Evolutionary conservation across 2,888 invertebrate genomes (phyloP).

Genomic region (Calameuta idolon): DNA sequence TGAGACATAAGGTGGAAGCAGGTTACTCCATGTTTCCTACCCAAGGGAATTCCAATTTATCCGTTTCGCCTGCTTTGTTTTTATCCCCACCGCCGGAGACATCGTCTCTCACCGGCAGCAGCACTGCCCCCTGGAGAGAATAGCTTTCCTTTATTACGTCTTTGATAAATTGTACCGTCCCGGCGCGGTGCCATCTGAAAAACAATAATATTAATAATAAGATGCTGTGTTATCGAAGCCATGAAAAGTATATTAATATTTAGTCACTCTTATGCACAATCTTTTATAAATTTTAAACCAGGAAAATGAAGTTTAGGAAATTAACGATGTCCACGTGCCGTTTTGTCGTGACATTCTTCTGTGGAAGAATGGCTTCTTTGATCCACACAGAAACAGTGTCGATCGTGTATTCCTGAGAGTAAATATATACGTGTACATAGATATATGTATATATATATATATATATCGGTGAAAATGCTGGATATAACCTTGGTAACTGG

Average conservation of each 20-base stretch:
- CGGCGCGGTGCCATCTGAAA: neutral
- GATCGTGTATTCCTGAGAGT: neutral
- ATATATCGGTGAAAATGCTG: neutral
- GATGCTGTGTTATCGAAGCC: neutral
- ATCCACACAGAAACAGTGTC: neutral
- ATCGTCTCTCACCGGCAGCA: neutral
- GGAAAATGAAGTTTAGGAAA: neutral
- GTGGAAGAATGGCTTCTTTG: neutral
- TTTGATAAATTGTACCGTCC: neutral
- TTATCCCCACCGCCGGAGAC: neutral
- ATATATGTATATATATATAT: too few species aligned
- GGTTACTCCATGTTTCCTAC: neutral
- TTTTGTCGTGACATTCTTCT: too few species aligned
- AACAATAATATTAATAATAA: neutral
- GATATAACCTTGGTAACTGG: neutral
- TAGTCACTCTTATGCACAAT: too few species aligned
- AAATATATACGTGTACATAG: neutral
- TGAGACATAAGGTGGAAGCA: neutral
- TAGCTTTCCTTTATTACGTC: neutral
- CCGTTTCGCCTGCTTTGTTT: constrained; percentile 1
- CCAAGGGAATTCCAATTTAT: constrained; percentile 5
- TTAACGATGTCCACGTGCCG: too few species aligned
- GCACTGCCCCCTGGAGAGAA: neutral
- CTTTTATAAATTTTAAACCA: neutral
- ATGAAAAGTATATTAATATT: neutral